These are phyloP conservation scores for Telmatherina bonti DNA, from an alignment of 2,797 vertebrate genomes.

Conservation along the genomic window DNA sequence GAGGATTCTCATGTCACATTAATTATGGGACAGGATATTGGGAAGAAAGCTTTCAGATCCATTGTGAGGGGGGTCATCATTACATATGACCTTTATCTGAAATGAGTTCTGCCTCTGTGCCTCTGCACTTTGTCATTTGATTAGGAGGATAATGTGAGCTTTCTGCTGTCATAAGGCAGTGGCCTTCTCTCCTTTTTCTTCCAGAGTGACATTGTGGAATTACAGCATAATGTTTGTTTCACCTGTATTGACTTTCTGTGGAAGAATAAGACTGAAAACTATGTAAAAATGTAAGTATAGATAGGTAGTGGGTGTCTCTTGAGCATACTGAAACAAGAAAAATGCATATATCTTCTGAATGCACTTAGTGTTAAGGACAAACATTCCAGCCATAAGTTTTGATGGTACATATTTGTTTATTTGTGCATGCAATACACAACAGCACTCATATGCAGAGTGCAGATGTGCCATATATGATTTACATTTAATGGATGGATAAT, in stretches of 20 bases:
- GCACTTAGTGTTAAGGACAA: conserved; percentile 6
- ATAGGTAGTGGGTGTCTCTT: background rate
- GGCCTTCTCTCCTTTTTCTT: conserved; percentile 42
- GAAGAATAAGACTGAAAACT: conserved; percentile 39
- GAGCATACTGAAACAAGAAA: background rate
- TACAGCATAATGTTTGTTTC: conserved; percentile 49
- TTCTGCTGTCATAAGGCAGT: conserved; percentile 36
- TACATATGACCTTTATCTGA: conserved; percentile 71
- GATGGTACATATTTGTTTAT: conserved; percentile 7
- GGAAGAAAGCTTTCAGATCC: conserved; percentile 72
- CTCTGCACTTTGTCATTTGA: conserved; percentile 63
- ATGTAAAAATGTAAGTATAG: conserved; percentile 5
- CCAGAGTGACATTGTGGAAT: conserved; percentile 42
- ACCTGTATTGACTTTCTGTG: conserved; percentile 30
- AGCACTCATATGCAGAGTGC: conserved; percentile 20
- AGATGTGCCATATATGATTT: conserved; percentile 73
- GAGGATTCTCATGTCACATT: conserved; percentile 45
- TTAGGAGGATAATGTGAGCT: conserved; percentile 57
- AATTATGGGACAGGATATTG: conserved; percentile 64
- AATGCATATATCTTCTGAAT: conserved; percentile 19
- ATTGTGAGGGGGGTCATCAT: conserved; percentile 64
- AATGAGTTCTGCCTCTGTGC: conserved; percentile 64
- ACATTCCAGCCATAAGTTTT: background rate
- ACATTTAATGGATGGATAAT: conserved; percentile 75
- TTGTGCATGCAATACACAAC: conserved; percentile 14